Evolutionary conservation across 1,140 invertebrate species (phyloP).

Genomic region (Drosophila ironensis): DNA sequence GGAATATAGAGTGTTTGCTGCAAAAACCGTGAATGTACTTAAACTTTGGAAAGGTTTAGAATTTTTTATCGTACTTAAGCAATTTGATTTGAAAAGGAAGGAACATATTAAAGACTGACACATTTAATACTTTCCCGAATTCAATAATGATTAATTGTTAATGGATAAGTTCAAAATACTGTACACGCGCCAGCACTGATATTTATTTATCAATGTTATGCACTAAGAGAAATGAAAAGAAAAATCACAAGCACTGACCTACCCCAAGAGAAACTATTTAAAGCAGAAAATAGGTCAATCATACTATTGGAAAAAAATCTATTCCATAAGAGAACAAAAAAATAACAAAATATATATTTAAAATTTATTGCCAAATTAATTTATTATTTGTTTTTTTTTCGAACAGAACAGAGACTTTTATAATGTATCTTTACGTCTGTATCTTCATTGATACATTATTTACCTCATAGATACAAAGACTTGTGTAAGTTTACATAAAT

Average conservation of each 20-base stretch:
- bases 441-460: background rate
- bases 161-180: constrained; percentile 7
- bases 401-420: too few species aligned
- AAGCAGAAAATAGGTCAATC: background rate
- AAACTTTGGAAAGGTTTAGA: background rate
- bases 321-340: too few species aligned
- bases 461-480: too few species aligned
- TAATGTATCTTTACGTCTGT: background rate
- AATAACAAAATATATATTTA: too few species aligned
- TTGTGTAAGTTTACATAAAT: too few species aligned
- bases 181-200: background rate
- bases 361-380: too few species aligned
- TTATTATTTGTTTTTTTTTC: too few species aligned
- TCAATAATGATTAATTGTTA: constrained; percentile 11
- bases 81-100: background rate
- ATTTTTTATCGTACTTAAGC: background rate
- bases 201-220: constrained; percentile 12
- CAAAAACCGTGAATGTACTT: background rate
- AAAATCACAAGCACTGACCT: background rate
- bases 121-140: background rate
- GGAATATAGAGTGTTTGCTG: background rate
- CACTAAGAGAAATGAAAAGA: background rate
- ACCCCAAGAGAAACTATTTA: background rate
- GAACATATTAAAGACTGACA: background rate
- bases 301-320: too few species aligned